Conservation (phyloP, 30 jellyfish, hydroid and myxozoan species). For the Pelagia noctiluca region DNA sequence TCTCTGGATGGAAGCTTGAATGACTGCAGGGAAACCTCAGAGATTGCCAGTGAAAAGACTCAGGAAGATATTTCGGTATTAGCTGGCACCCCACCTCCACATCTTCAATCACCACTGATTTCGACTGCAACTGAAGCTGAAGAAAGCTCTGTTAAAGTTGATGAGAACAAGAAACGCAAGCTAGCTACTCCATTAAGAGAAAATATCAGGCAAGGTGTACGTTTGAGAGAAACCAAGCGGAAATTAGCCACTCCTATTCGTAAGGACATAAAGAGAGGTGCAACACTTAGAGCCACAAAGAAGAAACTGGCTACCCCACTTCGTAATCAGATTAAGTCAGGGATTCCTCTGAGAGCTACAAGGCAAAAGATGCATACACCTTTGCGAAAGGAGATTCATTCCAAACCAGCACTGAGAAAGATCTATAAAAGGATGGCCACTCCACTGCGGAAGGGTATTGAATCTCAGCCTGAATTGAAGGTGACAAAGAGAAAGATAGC, state of each 20-base stretch:
- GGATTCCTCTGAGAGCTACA: conserved; percentile 15
- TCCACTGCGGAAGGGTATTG: conserved; percentile 65
- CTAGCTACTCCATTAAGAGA: conserved; percentile 43
- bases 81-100: no score
- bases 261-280: conserved; percentile 12
- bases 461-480: conserved; percentile 48
- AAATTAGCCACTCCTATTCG: conserved; percentile 47
- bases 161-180: conserved; percentile 9
- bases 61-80: no score
- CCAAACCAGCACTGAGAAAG: conserved; percentile 28
- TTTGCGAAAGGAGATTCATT: conserved; percentile 42
- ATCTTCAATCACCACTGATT: no score
- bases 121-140: no score
- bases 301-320: conserved; percentile 62
- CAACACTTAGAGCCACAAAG: conserved; percentile 35
- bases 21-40: no score
- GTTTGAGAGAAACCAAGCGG: conserved; percentile 29
- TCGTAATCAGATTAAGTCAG: conserved; percentile 18
- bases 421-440: conserved; percentile 66
- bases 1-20: no score
- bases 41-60: no score
- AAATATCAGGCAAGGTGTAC: conserved; percentile 25
- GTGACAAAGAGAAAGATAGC: conserved; percentile 63
- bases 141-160: no score
- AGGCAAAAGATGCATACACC: conserved; percentile 54